Percentiles rank a stretch among this genome's conserved stretches.
Evolutionary conservation across 2,888 invertebrate species (phyloP).

Genomic region (Cryptops parisi): DNA sequence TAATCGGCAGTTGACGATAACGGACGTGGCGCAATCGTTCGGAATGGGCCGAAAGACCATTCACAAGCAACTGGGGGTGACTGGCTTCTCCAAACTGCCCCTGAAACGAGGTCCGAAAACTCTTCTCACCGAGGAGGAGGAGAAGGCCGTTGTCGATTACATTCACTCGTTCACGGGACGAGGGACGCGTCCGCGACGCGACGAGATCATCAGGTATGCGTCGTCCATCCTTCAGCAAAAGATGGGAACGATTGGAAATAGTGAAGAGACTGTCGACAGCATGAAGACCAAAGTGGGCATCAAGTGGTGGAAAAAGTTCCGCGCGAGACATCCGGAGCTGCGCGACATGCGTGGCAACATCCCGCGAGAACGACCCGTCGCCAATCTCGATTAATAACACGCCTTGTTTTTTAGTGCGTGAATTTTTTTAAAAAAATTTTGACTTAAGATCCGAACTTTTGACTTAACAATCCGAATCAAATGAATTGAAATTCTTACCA

Average conservation of each 20-base stretch:
- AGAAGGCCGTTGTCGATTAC: conserved; percentile 12
- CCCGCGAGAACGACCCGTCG: conserved; percentile 5
- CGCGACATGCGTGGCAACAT: conserved; percentile 13
- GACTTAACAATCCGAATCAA: no score
- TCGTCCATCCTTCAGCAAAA: conserved; percentile 11
- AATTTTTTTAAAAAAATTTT: no score
- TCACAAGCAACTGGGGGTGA: background rate
- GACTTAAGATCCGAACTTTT: no score
- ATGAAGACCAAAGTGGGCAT: conserved; percentile 13
- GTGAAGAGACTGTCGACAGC: background rate
- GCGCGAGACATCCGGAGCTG: conserved; percentile 12
- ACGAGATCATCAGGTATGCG: conserved; percentile 10
- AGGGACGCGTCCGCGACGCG: conserved; percentile 11
- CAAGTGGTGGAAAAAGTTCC: conserved; percentile 14
- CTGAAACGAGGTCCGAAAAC: conserved; percentile 12
- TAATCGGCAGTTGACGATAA: background rate
- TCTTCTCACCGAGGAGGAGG: conserved; percentile 11
- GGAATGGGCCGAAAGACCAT: background rate
- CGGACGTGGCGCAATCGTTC: background rate
- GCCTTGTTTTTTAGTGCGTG: no score
- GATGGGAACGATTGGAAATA: background rate
- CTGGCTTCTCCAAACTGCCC: background rate
- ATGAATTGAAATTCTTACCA: no score
- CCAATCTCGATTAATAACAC: background rate
- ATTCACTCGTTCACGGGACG: conserved; percentile 14